Percentiles rank a stretch among this genome's conserved stretches.
Evolutionary conservation across 2,113 vertebrate species (phyloP).

Genomic region (Ginglymostoma cirratum): DNA sequence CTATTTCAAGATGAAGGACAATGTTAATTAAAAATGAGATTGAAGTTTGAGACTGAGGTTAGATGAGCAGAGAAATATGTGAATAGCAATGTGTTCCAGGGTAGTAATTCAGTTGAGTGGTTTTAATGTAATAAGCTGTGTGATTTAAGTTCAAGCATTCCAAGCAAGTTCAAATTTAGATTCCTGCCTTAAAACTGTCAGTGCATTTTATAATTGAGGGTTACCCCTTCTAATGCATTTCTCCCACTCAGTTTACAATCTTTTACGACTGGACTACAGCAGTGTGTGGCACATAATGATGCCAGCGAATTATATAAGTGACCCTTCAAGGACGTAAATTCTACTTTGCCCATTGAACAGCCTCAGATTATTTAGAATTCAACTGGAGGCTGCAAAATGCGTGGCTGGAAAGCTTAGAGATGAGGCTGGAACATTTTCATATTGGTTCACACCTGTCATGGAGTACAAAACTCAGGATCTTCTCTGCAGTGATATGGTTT

Average conservation of each 20-base stretch:
- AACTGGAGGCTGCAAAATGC: not conserved
- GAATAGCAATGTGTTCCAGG: not conserved
- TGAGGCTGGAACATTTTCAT: not conserved
- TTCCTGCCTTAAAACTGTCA: not conserved
- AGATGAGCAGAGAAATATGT: not conserved
- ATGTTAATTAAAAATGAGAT: not conserved
- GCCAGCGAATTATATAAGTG: not conserved
- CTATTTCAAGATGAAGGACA: not conserved
- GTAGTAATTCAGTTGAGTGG: conserved; percentile 5
- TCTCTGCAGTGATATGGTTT: not conserved
- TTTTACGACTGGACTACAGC: not conserved
- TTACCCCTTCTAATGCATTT: not conserved
- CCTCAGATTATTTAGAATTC: not conserved
- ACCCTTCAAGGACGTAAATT: not conserved
- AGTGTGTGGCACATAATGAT: not conserved
- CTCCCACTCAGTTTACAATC: not conserved
- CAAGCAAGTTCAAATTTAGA: not conserved
- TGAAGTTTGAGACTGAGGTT: not conserved
- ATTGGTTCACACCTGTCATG: not conserved
- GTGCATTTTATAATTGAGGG: not conserved
- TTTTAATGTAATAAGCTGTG: not conserved
- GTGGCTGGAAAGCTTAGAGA: not conserved
- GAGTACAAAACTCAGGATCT: not conserved
- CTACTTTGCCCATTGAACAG: not conserved
- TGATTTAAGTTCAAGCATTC: not conserved